Evolutionary conservation across 1,140 invertebrate genomes (phyloP).

Genomic region (Drosophila sp.): DNA sequence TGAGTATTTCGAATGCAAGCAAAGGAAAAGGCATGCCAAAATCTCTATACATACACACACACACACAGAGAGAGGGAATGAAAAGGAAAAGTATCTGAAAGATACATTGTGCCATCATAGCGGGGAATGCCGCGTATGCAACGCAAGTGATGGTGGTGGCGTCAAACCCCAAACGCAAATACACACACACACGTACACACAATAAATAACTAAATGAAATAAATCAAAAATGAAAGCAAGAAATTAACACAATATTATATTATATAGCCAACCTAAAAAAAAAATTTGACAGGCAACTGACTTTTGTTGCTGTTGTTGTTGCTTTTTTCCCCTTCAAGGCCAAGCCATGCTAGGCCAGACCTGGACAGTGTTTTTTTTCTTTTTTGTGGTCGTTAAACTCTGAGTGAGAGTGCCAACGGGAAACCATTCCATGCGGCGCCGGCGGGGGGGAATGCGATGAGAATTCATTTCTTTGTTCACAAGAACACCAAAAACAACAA

Average conservation of each 20-base stretch:
- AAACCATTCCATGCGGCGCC: too few species aligned
- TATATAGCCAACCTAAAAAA: neutral
- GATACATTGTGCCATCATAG: slow-evolving; percentile 40
- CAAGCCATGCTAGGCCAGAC: slow-evolving; percentile 27
- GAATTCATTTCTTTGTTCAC: slow-evolving; percentile 55
- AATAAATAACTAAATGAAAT: slow-evolving; percentile 60
- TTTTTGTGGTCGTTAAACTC: slow-evolving; percentile 67
- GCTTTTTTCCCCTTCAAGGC: slow-evolving; percentile 40
- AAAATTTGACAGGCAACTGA: slow-evolving; percentile 49
- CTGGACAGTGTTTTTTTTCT: neutral
- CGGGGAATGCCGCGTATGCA: slow-evolving; percentile 69
- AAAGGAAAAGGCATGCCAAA: slow-evolving; percentile 5
- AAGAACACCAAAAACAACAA: slow-evolving; percentile 49
- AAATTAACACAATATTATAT: slow-evolving; percentile 62
- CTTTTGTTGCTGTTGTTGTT: slow-evolving; percentile 31
- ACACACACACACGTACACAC: neutral
- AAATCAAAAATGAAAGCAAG: slow-evolving; percentile 29
- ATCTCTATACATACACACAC: neutral
- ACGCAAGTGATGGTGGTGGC: slow-evolving; percentile 44
- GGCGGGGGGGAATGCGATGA: neutral
- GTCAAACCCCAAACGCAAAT: slow-evolving; percentile 28
- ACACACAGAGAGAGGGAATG: slow-evolving; percentile 31
- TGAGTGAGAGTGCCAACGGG: slow-evolving; percentile 12
- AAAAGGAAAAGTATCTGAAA: slow-evolving; percentile 62
- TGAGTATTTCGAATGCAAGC: slow-evolving; percentile 11